Conservation (phyloP, 2,888 invertebrate genomes). For the Zhuqinia jingwanae region DNA sequence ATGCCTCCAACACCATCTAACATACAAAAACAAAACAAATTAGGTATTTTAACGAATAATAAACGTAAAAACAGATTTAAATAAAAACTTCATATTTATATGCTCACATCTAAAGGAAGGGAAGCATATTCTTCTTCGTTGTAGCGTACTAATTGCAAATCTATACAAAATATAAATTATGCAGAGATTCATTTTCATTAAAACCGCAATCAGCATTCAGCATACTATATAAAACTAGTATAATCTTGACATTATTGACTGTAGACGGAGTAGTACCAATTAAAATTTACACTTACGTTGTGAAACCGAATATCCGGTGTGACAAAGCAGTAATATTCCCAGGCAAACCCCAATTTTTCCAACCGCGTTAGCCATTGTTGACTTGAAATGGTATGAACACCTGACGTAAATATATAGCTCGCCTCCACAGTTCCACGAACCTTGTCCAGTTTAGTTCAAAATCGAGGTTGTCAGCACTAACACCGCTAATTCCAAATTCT, state of each 20-base stretch:
- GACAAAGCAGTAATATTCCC: constrained; percentile 75
- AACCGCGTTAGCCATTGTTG: constrained; percentile 70
- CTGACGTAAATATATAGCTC: too few species aligned
- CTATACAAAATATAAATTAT: constrained; percentile 62
- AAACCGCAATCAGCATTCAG: constrained; percentile 11
- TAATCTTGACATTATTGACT: background rate
- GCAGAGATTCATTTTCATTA: too few species aligned
- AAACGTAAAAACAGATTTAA: too few species aligned
- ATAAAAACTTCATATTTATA: too few species aligned
- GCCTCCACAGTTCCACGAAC: too few species aligned
- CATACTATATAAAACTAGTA: background rate
- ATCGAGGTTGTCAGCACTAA: too few species aligned
- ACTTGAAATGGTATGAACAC: background rate
- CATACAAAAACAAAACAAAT: background rate
- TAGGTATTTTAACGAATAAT: too few species aligned
- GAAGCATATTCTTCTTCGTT: constrained; percentile 77
- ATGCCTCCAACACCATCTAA: constrained; percentile 78
- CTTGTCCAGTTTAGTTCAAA: too few species aligned
- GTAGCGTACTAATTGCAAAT: constrained; percentile 76
- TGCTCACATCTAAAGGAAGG: constrained; percentile 76
- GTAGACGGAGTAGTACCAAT: background rate
- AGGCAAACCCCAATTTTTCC: constrained; percentile 74
- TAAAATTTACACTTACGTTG: constrained; percentile 74
- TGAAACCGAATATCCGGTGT: constrained; percentile 78
- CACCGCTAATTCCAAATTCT: too few species aligned